Conservation (phyloP, 2,797 vertebrate genomes). For the Carduelis carduelis region DNA sequence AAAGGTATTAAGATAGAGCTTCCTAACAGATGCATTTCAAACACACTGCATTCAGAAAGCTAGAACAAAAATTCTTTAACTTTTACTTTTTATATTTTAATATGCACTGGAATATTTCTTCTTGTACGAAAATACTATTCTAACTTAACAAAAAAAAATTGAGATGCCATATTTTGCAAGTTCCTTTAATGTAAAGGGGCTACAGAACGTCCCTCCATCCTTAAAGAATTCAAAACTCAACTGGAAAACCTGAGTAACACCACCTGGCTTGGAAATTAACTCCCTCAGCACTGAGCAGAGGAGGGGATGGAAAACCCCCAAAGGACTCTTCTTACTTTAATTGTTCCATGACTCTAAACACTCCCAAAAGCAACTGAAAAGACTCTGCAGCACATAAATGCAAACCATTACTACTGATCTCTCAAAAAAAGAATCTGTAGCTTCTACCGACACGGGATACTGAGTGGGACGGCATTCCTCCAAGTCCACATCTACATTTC, state of each 20-base stretch:
- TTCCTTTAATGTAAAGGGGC: background rate
- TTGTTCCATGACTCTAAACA: background rate
- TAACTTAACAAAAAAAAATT: background rate
- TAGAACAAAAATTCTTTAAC: background rate
- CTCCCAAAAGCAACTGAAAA: background rate
- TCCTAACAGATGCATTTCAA: background rate
- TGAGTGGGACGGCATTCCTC: background rate
- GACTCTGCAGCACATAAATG: background rate
- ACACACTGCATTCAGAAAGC: background rate
- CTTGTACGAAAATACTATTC: background rate
- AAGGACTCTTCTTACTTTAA: background rate
- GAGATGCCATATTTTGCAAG: background rate
- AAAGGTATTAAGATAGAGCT: background rate
- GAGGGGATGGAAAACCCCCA: background rate
- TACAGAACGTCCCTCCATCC: background rate
- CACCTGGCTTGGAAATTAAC: background rate
- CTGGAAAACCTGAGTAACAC: background rate
- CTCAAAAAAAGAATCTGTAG: background rate
- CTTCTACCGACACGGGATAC: fast-evolving
- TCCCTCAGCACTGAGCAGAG: fast-evolving
- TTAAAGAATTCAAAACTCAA: background rate
- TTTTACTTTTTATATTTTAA: background rate
- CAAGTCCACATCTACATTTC: background rate
- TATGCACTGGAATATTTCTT: background rate
- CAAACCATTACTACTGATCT: background rate